Base-by-base conservation (phyloP, 2,888 invertebrate species). In the Escarpia spicata region DNA sequence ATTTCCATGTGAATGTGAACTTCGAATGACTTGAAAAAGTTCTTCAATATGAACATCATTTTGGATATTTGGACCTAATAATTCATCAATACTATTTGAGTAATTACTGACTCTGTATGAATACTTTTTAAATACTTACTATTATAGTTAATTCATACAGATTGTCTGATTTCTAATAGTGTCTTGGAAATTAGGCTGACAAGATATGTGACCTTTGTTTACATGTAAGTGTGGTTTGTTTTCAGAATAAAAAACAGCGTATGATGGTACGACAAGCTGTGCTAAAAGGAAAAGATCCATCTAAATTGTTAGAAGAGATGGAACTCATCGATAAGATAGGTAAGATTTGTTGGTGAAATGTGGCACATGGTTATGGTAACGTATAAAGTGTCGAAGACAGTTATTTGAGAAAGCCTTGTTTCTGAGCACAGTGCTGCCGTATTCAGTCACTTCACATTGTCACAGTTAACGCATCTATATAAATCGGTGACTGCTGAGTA, bases 281-380 rank as follows among this genome's bases (percentile, higher is more conserved):
- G 2, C 97, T 99, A 4, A 99, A 99, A 97, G 99, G 99, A 96
- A 99, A 99, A 97, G 99, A 99, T 97, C 99, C 99, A 0, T 97
- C 98, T 92, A 99, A 99, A 96, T 98, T 99, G 93, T 97, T 99
- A 90, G 98, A 98, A 95, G 99, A 99, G 97, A 97, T 99, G 97
- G 99, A 99, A 96, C 98, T 99, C 97, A 98, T 99, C 95, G 99
- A 99, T 97, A 98, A 99, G 97, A 99, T 99, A 98, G 99, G 99
- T 99, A 97, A 90, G 93, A 89, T 75, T 92, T 90, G 37, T 31
- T 37, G 37, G 37, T 37, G 37, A 52, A 52, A 52, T 52, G 52
- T 52, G 12, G 52, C 52, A 52, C 52, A 52, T 91, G 31, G 91
- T 19, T 43, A 9, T 19, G 91, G 91, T 43, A 8, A 75, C 75